Conservation (phyloP, 92 coral and sea anemone genomes). For the Metridium senile region DNA sequence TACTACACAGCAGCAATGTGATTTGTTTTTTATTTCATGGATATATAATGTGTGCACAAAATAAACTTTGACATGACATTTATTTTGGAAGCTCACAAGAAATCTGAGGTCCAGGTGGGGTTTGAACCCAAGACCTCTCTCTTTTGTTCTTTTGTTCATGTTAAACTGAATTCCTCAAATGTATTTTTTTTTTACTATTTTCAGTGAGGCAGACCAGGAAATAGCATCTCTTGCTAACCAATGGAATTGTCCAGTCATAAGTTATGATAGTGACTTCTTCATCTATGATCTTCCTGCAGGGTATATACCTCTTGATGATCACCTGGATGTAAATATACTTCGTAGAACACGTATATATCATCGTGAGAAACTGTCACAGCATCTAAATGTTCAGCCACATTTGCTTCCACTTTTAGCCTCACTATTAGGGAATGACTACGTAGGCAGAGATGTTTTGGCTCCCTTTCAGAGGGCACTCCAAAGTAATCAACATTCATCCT, state of each 20-base stretch:
- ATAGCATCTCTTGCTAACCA: slow-evolving; percentile 56
- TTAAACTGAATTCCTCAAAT: no score
- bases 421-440: slow-evolving; percentile 84
- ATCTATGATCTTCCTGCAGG: slow-evolving; percentile 64
- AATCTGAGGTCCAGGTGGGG: no score
- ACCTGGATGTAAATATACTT: no score
- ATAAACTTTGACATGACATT: no score
- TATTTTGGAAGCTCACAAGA: no score
- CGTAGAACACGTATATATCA: slow-evolving; percentile 56
- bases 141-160: no score
- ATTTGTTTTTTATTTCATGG: no score
- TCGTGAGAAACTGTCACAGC: slow-evolving; percentile 52
- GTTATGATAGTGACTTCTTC: slow-evolving; percentile 64
- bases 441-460: slow-evolving; percentile 43
- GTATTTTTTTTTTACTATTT: background rate
- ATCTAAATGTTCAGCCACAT: slow-evolving; percentile 46
- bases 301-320: slow-evolving; percentile 87
- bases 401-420: slow-evolving; percentile 86
- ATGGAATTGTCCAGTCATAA: slow-evolving; percentile 53
- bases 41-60: no score
- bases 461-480: slow-evolving; percentile 53
- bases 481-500: slow-evolving; percentile 30
- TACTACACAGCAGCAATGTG: no score
- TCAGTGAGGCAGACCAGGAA: slow-evolving; percentile 67
- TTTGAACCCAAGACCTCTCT: no score